Base-by-base conservation (phyloP, 2,113 vertebrate species). In the Callaeas wilsoni region DNA sequence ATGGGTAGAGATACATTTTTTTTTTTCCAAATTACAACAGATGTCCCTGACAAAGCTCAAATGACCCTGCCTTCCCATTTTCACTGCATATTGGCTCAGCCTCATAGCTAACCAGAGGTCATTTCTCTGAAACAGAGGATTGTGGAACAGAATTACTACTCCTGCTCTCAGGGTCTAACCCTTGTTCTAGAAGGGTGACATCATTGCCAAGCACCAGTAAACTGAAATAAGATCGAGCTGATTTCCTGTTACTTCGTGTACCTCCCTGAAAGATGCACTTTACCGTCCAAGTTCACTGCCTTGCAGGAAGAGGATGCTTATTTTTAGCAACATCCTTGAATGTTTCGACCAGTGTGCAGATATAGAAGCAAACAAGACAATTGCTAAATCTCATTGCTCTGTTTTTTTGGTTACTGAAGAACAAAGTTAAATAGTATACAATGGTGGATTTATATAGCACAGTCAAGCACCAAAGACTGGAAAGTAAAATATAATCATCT, bases 261-360 rank as follows among this genome's bases (percentile, higher is more conserved):
- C 71, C 60, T 47, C 39, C 71, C 59, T 91, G 89, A 83, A 94
- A 96, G 95, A 95, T 93, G 67, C 65, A 89, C 94, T 97, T 97
- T 95, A 93, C 78, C 96, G 79, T 42, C 90, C 4, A 7, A 91
- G 47, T 95, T 97, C 92, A 89, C 85, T 95, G 76, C 85, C 63
- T 50, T 52, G 53, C 91, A 97, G 92, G 96, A 97, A 95, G 80
- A 96, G 90, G 55, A 91, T 93, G 76, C 74, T 95, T 98, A 98
- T 98, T 98, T 98, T 97, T 97, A 96, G 96, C 93, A 83, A 92
- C 87, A 97, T 90, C 94, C 95, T 96, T 97, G 85, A 93, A 62
- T 32, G 23, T 77, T 96, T 96, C 75, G 85, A 95, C 57, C 90
- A 87, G 76, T 55, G 70, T 47, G 49, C 81, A 81, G 90, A 67